A percentile compares a stretch with the other conserved stretches of the same genome.
Evolutionary conservation across 1,140 invertebrate genomes (phyloP).

Genomic region (Paracyclopina nana): DNA sequence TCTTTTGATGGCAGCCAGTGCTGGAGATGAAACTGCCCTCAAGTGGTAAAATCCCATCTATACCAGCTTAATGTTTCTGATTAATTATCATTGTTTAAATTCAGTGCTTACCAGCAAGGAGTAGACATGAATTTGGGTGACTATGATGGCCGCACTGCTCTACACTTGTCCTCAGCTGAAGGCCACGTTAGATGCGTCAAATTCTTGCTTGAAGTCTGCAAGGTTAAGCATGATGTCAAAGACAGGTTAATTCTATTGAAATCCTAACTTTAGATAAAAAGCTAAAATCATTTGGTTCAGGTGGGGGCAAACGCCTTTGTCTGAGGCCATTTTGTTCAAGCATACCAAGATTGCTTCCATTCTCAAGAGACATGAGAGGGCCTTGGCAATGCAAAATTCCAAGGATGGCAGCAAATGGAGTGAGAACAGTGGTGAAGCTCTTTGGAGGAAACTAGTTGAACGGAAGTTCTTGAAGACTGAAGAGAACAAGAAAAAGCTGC

Average conservation of each 20-base stretch:
- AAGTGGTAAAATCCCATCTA: slow-evolving; percentile 39
- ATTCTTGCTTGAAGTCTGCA: slow-evolving; percentile 27
- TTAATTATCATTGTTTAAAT: too few species aligned
- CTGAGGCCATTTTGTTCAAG: slow-evolving; percentile 64
- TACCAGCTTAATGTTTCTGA: not conserved
- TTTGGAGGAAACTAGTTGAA: not conserved
- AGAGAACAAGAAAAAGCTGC: not conserved
- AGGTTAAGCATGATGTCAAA: slow-evolving; percentile 24
- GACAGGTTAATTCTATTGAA: slow-evolving; percentile 24
- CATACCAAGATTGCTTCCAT: slow-evolving; percentile 28
- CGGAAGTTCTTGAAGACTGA: not conserved
- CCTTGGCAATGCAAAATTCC: not conserved
- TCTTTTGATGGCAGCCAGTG: slow-evolving; percentile 75
- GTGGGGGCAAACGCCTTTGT: slow-evolving; percentile 69
- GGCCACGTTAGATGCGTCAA: slow-evolving; percentile 28
- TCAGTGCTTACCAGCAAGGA: slow-evolving; percentile 21
- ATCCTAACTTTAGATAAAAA: not conserved
- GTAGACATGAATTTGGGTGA: slow-evolving; percentile 29
- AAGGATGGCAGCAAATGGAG: not conserved
- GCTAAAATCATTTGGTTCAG: slow-evolving; percentile 24
- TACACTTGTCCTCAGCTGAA: slow-evolving; percentile 31
- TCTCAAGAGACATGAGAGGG: slow-evolving; percentile 1
- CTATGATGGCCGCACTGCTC: slow-evolving; percentile 31
- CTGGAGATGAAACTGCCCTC: slow-evolving; percentile 75
- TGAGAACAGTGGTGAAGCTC: not conserved